Conservation (phyloP, 1,140 invertebrate species). For the Penaeus japonicus region DNA sequence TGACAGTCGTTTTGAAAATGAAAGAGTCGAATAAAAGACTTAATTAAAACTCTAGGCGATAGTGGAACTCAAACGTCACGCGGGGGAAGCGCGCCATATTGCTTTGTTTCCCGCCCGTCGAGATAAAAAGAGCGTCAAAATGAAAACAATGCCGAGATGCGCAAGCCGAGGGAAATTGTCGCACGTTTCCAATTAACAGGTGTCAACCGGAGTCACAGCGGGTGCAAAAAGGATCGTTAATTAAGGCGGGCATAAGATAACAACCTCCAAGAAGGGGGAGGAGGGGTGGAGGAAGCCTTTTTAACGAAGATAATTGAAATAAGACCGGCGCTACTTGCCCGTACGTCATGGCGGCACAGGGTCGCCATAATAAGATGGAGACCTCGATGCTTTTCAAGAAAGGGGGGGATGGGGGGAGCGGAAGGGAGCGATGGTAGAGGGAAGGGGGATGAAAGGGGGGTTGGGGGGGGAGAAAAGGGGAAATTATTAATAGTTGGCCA, state of each 20-base stretch:
- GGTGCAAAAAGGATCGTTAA: constrained; percentile 46
- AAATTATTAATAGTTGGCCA: constrained; percentile 35
- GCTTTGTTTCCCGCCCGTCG: constrained; percentile 30
- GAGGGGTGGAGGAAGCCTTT: neutral
- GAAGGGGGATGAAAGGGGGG: neutral
- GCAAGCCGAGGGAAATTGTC: constrained; percentile 39
- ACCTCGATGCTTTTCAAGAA: neutral
- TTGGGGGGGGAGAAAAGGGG: neutral
- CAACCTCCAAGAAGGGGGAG: neutral
- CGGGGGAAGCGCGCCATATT: neutral
- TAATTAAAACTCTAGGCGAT: constrained; percentile 46
- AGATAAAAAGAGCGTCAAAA: constrained; percentile 39
- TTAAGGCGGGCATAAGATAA: constrained; percentile 46
- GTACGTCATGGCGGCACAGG: neutral
- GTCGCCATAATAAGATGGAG: neutral
- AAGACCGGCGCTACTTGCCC: constrained; percentile 18
- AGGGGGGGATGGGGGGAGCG: neutral
- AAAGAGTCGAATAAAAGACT: constrained; percentile 49
- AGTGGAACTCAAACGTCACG: constrained; percentile 41
- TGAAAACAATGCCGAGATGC: constrained; percentile 45
- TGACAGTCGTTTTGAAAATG: constrained; percentile 48
- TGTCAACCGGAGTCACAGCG: constrained; percentile 42
- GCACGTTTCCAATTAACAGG: constrained; percentile 41
- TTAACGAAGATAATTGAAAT: constrained; percentile 27
- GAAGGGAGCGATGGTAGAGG: neutral